Percentiles rank a stretch among this genome's conserved stretches.
phyloP scores from a whole-genome alignment of 2,888 invertebrate species.

The Drosophila austrosaltans region DNA sequence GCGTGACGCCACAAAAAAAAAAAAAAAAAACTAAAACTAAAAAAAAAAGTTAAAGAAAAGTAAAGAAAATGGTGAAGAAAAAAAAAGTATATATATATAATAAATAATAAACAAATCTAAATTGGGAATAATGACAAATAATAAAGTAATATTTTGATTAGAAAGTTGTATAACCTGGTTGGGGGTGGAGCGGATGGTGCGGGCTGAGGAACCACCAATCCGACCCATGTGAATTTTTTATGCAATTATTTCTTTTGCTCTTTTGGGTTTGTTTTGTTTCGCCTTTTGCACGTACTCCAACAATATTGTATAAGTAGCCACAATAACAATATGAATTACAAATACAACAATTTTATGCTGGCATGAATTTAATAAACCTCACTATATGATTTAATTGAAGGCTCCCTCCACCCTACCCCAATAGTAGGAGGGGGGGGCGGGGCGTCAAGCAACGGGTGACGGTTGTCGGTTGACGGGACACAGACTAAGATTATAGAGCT shows the following conservation, averaged over 20 bases:
- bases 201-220: conserved; percentile 42
- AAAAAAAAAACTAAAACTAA: conserved; percentile 25
- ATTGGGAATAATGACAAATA: conserved; percentile 45
- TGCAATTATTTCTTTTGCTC: conserved; percentile 48
- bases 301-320: conserved; percentile 42
- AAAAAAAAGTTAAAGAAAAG: conserved; percentile 3
- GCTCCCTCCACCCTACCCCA: conserved; percentile 11
- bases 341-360: conserved; percentile 57
- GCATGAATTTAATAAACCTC: conserved; percentile 52
- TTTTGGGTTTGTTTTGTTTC: conserved; percentile 32
- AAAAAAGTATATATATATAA: neutral
- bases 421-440: neutral
- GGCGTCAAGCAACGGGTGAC: conserved; percentile 9
- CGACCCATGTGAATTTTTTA: conserved; percentile 65
- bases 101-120: conserved; percentile 35
- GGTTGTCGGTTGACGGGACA: neutral
- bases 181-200: neutral
- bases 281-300: conserved; percentile 40
- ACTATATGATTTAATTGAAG: conserved; percentile 74
- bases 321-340: conserved; percentile 21
- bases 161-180: conserved; percentile 72
- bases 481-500: conserved; percentile 27
- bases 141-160: conserved; percentile 73
- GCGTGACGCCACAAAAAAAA: conserved; percentile 52
- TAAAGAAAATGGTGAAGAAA: conserved; percentile 20